Evolutionary conservation across 1,140 invertebrate species (phyloP).

Genomic region (Nephila pilipes): DNA sequence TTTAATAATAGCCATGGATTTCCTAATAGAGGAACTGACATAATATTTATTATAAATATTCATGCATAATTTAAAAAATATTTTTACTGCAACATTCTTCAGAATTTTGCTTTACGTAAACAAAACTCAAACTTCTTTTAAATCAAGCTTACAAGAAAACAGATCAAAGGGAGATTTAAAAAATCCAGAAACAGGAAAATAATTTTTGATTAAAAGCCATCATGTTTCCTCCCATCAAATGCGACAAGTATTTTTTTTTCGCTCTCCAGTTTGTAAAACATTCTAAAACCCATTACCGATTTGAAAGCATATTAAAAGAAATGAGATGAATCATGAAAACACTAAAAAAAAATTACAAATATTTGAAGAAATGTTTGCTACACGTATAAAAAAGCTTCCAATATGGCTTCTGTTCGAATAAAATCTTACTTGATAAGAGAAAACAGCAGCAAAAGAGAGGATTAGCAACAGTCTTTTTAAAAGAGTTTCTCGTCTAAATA

Average conservation of each 20-base stretch:
- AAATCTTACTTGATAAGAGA: neutral
- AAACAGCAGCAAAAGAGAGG: neutral
- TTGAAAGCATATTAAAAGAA: neutral
- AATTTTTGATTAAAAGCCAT: too few species aligned
- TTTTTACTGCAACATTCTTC: too few species aligned
- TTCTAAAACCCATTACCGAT: neutral
- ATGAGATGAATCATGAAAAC: neutral
- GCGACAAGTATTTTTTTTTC: neutral
- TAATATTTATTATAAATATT: too few species aligned
- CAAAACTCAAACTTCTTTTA: too few species aligned
- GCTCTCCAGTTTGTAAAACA: neutral
- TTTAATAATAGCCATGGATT: too few species aligned
- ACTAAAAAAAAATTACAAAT: neutral
- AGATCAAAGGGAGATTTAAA: too few species aligned
- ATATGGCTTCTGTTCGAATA: neutral
- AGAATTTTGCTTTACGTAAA: too few species aligned
- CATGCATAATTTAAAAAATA: too few species aligned
- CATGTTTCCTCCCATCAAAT: too few species aligned
- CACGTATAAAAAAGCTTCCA: neutral
- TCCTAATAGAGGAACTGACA: too few species aligned
- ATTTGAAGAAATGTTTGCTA: neutral
- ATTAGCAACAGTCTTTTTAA: conserved; percentile 11
- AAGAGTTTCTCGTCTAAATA: neutral
- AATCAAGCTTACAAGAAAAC: too few species aligned
- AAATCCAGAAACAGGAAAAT: too few species aligned